These are phyloP conservation scores for Tricholaema leucomelas DNA, from an alignment of 2,113 vertebrate species.

Conservation along the genomic window DNA sequence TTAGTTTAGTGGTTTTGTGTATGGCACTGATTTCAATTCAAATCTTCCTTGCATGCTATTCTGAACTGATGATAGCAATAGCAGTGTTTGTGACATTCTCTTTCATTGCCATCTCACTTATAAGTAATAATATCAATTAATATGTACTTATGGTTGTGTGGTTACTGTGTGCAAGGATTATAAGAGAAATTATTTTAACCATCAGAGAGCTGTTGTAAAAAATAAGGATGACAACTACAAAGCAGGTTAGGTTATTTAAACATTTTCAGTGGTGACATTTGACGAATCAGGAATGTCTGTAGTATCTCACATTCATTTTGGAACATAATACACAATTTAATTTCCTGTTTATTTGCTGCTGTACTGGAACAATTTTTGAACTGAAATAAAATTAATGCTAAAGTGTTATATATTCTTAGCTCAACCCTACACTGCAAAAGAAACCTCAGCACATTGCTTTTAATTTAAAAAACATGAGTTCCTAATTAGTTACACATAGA, in stretches of 20 bases:
- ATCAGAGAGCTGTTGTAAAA: background rate
- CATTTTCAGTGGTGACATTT: background rate
- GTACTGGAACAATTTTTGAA: background rate
- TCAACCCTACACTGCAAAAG: background rate
- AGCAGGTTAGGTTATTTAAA: slow-evolving; percentile 16
- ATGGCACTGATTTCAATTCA: slow-evolving; percentile 46
- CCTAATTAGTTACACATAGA: slow-evolving; percentile 14
- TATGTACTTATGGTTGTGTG: background rate
- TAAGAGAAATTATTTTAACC: slow-evolving; percentile 9
- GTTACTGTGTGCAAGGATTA: background rate
- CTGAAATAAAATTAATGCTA: background rate
- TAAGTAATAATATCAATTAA: slow-evolving; percentile 49
- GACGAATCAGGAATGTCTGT: background rate
- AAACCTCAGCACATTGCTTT: background rate
- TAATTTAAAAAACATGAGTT: slow-evolving; percentile 31
- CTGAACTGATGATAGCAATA: slow-evolving; percentile 32
- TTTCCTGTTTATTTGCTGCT: slow-evolving; percentile 13
- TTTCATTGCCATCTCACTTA: slow-evolving; percentile 21
- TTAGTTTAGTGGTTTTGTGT: slow-evolving; percentile 41
- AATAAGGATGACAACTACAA: slow-evolving; percentile 19
- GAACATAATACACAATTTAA: background rate
- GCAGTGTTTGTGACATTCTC: slow-evolving; percentile 5
- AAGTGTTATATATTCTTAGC: background rate
- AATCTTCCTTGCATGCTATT: slow-evolving; percentile 13
- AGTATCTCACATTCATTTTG: background rate